Conservation (phyloP, 2,888 invertebrate genomes). For the Drosophila pegasa region DNA sequence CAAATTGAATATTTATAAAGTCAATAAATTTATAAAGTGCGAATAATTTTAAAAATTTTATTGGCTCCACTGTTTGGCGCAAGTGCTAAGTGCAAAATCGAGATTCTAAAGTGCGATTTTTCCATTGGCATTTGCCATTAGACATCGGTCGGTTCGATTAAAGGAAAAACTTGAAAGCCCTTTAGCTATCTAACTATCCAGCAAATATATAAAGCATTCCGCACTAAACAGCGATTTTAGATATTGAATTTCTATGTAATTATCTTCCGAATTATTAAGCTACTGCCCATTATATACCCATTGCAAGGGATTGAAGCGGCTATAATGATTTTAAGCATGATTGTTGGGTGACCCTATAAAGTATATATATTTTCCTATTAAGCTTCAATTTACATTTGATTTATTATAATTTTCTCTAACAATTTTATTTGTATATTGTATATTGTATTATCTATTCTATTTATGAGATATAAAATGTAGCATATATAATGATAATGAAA, state of each 20-base stretch:
- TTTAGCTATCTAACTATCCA: background rate
- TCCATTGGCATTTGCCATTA: background rate
- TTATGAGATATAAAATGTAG: too few species aligned
- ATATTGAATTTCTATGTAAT: background rate
- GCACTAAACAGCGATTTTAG: background rate
- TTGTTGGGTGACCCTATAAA: background rate
- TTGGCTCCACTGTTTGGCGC: conserved; percentile 3
- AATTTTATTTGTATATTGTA: too few species aligned
- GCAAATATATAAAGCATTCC: conserved; percentile 5
- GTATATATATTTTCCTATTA: background rate
- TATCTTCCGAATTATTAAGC: background rate
- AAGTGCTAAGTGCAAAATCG: conserved; percentile 21
- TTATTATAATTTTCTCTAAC: too few species aligned
- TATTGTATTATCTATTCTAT: too few species aligned
- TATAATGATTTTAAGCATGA: background rate
- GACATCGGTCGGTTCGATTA: background rate
- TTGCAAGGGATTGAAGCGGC: background rate
- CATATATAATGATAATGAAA: too few species aligned
- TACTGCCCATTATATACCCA: background rate
- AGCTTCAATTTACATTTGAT: background rate
- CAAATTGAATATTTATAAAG: conserved; percentile 61
- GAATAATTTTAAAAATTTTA: conserved; percentile 35
- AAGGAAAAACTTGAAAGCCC: background rate
- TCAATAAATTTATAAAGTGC: conserved; percentile 41
- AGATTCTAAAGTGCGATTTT: background rate